These are phyloP conservation scores for Gallinago undulata DNA, from an alignment of 2,113 vertebrate species.

Conservation along the genomic window DNA sequence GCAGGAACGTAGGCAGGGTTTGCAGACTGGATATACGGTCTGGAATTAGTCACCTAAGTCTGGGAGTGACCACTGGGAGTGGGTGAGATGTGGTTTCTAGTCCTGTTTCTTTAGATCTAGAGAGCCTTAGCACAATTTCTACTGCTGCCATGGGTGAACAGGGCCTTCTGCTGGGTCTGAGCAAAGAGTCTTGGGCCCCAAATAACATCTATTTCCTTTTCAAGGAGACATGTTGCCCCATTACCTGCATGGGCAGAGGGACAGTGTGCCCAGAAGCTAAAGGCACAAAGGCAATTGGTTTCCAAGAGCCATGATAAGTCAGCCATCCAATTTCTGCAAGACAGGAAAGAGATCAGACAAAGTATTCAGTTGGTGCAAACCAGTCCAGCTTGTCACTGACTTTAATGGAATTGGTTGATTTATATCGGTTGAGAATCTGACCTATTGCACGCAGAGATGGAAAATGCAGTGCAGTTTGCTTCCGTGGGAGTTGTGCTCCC, in stretches of 20 bases:
- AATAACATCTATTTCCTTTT: not conserved
- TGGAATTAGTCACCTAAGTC: not conserved
- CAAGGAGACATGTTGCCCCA: not conserved
- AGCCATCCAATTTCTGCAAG: not conserved
- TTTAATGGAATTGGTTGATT: not conserved
- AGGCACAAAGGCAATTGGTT: not conserved
- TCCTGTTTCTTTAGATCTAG: not conserved
- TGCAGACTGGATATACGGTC: not conserved
- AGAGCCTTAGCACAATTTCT: not conserved
- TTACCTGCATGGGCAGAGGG: not conserved
- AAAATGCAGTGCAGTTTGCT: not conserved
- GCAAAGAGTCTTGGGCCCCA: not conserved
- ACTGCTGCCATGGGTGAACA: not conserved
- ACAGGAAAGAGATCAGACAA: not conserved
- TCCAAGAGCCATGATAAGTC: not conserved
- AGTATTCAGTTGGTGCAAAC: not conserved
- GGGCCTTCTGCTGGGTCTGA: not conserved
- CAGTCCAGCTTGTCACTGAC: not conserved
- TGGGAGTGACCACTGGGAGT: not conserved
- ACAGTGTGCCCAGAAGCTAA: not conserved
- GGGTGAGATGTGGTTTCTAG: not conserved
- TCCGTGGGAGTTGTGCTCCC: slow-evolving; percentile 10
- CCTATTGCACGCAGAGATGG: not conserved
- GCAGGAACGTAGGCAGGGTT: not conserved
- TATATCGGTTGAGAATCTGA: not conserved